phyloP scores from a whole-genome alignment of 2,113 vertebrate genomes.

The Chaetura pelagica region DNA sequence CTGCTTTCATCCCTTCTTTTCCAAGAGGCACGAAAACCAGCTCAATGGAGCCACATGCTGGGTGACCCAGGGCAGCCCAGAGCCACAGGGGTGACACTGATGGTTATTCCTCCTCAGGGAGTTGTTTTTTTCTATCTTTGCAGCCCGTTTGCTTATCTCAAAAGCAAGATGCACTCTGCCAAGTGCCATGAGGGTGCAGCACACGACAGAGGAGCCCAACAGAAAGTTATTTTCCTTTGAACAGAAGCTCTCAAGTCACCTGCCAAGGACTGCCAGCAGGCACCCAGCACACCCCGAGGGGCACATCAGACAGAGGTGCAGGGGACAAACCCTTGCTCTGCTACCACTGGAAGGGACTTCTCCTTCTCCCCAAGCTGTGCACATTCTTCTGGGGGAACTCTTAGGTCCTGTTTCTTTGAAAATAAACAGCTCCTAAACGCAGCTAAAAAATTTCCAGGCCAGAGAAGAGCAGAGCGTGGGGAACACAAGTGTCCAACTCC shows the following conservation, averaged over 20 bases:
- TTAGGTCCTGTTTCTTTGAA: not conserved
- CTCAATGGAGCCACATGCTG: not conserved
- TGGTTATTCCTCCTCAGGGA: not conserved
- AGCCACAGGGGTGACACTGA: not conserved
- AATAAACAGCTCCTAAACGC: constrained; percentile 13
- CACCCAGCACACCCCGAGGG: fast-evolving
- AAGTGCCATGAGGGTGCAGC: not conserved
- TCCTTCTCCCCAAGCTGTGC: not conserved
- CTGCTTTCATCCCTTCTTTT: not conserved
- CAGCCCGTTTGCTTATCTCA: constrained; percentile 44
- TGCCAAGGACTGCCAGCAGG: not conserved
- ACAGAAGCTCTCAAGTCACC: not conserved
- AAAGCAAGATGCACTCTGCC: not conserved
- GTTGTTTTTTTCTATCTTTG: constrained; percentile 9
- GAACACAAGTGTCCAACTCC: constrained; percentile 8
- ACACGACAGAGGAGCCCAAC: not conserved
- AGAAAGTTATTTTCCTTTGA: not conserved
- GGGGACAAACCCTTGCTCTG: not conserved
- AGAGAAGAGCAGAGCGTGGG: not conserved
- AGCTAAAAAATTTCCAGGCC: constrained; percentile 30
- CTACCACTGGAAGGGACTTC: not conserved
- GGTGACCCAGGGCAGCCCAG: not conserved
- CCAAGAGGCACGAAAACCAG: not conserved
- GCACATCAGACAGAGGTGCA: fast-evolving
- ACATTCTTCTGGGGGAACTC: not conserved